Base-by-base conservation (phyloP, 2,113 vertebrate genomes). In the Coturnix japonica region DNA sequence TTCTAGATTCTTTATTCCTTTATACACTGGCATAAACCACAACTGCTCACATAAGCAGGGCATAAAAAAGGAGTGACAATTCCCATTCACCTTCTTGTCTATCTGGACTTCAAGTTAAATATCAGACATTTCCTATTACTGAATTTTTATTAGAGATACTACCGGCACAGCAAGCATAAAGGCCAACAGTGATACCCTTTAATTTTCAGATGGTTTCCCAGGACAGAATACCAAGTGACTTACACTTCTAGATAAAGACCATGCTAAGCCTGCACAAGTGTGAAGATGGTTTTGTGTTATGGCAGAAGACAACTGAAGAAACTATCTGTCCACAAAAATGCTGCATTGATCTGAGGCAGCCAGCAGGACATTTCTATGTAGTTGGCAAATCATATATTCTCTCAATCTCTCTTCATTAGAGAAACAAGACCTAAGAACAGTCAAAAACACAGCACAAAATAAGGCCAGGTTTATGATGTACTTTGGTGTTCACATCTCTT, bases 221-320 rank as follows among this genome's bases (percentile, higher is more conserved):
- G 22, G 44, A 51, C 35, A 16, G 56, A 66, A 3, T 35, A 85
- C n/a, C 59, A 51, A 89, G 54, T 35, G 0, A 59, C 25, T 81
- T 54, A 19, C 6, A 28, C 35, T 87, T 49, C 41, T 44, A 61
- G 61, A 31, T 51, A 35, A 71, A 56, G 57, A 13, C 66, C 81
- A 23, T 51, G 47, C 61, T 56, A 41, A 51, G 43, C 17, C 54
- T 53, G 49, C 7, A 0, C 9, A 43, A 74, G 33, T 28, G 37
- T 47, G 60, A 46, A 56, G 53, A 44, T 4, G 14, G 39, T 11
- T 10, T 5, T 31, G 2, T 3, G 57, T 46, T 0, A 0, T 59
- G 60, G 59, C 1, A 67, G n/a, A 1, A 79, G 51, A 20, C 12
- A 61, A 30, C 0, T 53, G 49, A 81, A 60, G 33, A 72, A 51